Base-by-base conservation (phyloP, 2,797 vertebrate genomes). In the Tauraco hartlaubi region DNA sequence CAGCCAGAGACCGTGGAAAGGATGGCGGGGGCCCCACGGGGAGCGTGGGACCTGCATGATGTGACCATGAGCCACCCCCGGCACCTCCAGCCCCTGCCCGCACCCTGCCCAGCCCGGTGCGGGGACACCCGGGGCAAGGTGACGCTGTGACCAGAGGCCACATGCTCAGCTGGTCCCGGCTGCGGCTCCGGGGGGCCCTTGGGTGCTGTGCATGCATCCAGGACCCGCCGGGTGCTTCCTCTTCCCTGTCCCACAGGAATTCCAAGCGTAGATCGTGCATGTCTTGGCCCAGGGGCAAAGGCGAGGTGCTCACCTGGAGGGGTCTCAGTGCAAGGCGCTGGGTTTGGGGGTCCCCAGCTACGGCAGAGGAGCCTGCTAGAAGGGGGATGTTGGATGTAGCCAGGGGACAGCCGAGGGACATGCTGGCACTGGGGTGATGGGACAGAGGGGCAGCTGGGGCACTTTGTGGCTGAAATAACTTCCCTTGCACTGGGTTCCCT, bases 1-100 rank as follows among this genome's bases (percentile, higher is more conserved):
- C 95, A 71, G 96, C 93, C 87, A 96, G 94, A 97, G 96, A 97
- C 96, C 95, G 37, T 1, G 49, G 63, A 66, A 94, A 91, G 13
- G 75, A 44, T 63, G 59, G 51, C 67, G 5, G 12, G 56, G 31
- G 49, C 29, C 31, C 58, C n/a, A 9, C 7, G 28, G 49, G 26
- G 33, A 56, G 3, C 11, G 5, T n/a, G 87, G 66, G 33, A 81
- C 22, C 28, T 17, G 59, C 6, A 4, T 5, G 48, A 22, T 2
- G 54, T 15, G 66, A 5, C 75, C 18, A 6, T 35, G 79, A 72
- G 37, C 8, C 28, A 21, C 31, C 58, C 35, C 25, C 8, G 17
- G 31, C 55, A 41, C 52, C 23, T 39, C 19, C 64, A 55, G 51
- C 41, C 14, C 33, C 37, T 62, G 10, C 28, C 29, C 5, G 2